Base-by-base conservation (phyloP, 2,888 invertebrate genomes). In the Willowsia nigromaculata region DNA sequence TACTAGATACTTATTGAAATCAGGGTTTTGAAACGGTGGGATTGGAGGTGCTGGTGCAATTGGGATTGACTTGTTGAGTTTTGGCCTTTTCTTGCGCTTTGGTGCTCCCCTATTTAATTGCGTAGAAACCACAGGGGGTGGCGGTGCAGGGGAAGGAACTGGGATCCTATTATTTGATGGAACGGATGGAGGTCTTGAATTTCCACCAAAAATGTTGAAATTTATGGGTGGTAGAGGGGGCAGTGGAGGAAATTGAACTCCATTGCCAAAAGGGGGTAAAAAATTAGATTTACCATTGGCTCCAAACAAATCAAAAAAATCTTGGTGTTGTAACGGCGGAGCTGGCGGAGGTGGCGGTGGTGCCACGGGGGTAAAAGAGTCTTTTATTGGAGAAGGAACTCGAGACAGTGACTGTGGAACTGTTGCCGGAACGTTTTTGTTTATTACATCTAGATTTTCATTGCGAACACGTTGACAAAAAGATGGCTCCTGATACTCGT, bases 401-500 rank as follows among this genome's bases (percentile, higher is more conserved):
- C 5, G 65, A 13, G 37, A 25, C n/a, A n/a, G n/a, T 25, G 47
- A 43, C 27, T n/a, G n/a, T 53, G 30, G 59, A 27, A 11, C 59
- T 27, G 27, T 5, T 11, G 5, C 27, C 4, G 27, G 59, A 11
- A 27, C 59, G 11, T 27, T 11, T 25, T 59, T 27, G 5, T 25
- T 3, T 59, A 33, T 15, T 33, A 7, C 65, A n/a, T 30, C 1
- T 22, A 9, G 71, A 6, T 22, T 9, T 43, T 9, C 13, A 22
- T 47, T 4, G 25, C 25, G 25, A 13, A 37, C 11, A 68, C 25
- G 13, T 83, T 53, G n/a, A 47, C 83, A 83, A 13, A 18, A 30
- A 3, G 71, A 37, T 4, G n/a, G n/a, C 50, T 87, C 81, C 9
- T 65, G 37, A 43, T 81, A 87, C 18, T 53, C 81, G 5, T 53